Evolutionary conservation across 92 coral and sea anemone species (phyloP).

Genomic region (Epizoanthus scotinus): DNA sequence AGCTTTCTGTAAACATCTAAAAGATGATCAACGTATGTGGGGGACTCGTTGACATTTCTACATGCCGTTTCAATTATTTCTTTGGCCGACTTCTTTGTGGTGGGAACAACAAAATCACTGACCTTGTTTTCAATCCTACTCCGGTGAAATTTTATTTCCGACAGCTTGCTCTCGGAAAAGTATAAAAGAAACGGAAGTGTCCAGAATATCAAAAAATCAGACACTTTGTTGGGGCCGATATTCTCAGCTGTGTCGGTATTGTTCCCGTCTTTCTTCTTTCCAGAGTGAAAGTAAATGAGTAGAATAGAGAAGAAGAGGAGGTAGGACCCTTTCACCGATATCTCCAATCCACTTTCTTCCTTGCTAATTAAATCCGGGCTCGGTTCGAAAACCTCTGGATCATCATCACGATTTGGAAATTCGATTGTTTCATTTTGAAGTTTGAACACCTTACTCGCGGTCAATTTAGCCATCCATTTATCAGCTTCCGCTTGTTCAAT

Average conservation of each 20-base stretch:
- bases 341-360: constrained; percentile 34
- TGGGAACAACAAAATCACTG: background rate
- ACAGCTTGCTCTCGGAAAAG: constrained; percentile 17
- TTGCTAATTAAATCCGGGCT: constrained; percentile 6
- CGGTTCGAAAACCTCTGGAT: background rate
- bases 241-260: background rate
- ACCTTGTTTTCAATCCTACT: background rate
- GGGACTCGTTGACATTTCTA: constrained; percentile 14
- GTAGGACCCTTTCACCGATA: constrained; percentile 25
- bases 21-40: background rate
- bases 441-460: background rate
- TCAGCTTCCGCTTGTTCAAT: constrained; percentile 34
- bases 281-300: constrained; percentile 31
- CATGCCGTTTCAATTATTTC: constrained; percentile 28
- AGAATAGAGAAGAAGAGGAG: constrained; percentile 39
- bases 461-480: constrained; percentile 26
- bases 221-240: constrained; percentile 46
- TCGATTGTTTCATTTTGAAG: background rate
- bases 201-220: constrained; percentile 49
- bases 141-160: constrained; percentile 5
- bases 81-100: background rate
- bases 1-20: constrained; percentile 28
- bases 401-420: background rate
- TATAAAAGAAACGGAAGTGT: constrained; percentile 25
- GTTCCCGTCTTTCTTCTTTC: constrained; percentile 1